Evolutionary conservation across 92 coral and sea anemone genomes (phyloP).

Genomic region (Actinostola sp.): DNA sequence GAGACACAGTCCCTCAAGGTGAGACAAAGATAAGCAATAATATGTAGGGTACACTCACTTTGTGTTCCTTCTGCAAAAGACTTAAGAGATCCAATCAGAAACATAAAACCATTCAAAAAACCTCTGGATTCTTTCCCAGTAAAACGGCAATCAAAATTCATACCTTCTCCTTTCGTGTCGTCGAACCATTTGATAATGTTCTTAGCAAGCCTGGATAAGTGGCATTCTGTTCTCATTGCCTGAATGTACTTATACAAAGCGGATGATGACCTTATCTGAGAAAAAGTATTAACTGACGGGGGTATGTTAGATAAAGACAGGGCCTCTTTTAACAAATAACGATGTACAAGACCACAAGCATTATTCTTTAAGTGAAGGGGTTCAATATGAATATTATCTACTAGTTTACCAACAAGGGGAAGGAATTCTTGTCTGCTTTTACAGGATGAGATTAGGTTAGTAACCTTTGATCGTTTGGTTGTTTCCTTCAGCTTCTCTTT

Average conservation of each 20-base stretch:
- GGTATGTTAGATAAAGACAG: too few species aligned
- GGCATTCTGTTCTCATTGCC: slow-evolving; percentile 36
- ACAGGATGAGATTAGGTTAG: slow-evolving; percentile 22
- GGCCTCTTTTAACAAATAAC: too few species aligned
- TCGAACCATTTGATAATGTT: slow-evolving; percentile 38
- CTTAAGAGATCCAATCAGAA: slow-evolving; percentile 19
- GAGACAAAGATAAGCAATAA: slow-evolving; percentile 48
- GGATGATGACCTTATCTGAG: slow-evolving; percentile 22
- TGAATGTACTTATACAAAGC: too few species aligned
- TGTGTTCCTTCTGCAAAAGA: background rate
- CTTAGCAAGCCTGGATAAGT: slow-evolving; percentile 30
- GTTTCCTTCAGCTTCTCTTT: slow-evolving; percentile 39
- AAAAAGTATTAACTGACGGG: too few species aligned
- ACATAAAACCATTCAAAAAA: slow-evolving; percentile 31
- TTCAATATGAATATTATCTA: slow-evolving; percentile 32
- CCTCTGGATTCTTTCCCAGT: slow-evolving; percentile 35
- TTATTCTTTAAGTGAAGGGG: too few species aligned
- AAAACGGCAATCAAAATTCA: background rate
- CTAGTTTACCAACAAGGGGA: slow-evolving; percentile 33
- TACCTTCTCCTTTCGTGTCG: slow-evolving; percentile 26
- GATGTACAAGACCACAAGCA: too few species aligned
- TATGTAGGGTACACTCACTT: slow-evolving; percentile 41
- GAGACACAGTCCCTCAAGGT: slow-evolving; percentile 34
- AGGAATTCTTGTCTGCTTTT: slow-evolving; percentile 49
- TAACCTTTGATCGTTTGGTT: slow-evolving; percentile 34